Evolutionary conservation across 2,113 vertebrate genomes (phyloP).

Genomic region (Eira barbara): DNA sequence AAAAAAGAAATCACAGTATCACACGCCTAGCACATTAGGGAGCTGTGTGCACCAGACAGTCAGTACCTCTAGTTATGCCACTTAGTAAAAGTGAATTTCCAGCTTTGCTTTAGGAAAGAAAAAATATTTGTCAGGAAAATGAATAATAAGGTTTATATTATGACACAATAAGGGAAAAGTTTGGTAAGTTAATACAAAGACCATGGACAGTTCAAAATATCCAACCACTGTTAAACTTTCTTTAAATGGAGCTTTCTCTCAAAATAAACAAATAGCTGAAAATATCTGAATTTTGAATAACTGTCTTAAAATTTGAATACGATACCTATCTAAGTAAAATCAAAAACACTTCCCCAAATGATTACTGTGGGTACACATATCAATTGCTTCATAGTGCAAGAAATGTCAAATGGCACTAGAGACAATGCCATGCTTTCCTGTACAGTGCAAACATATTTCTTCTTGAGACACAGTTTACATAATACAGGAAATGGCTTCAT

Average conservation of each 20-base stretch:
- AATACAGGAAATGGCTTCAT: constrained; percentile 67
- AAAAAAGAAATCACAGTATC: not conserved
- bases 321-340: constrained; percentile 72
- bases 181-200: constrained; percentile 67
- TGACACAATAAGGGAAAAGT: constrained; percentile 73
- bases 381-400: constrained; percentile 43
- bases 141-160: constrained; percentile 75
- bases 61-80: not conserved
- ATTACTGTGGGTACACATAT: constrained; percentile 52
- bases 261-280: constrained; percentile 75
- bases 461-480: not conserved
- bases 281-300: constrained; percentile 64
- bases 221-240: constrained; percentile 60
- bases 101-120: constrained; percentile 66
- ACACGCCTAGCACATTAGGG: not conserved
- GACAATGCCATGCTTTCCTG: constrained; percentile 58
- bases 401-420: constrained; percentile 41
- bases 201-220: constrained; percentile 68
- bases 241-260: constrained; percentile 72
- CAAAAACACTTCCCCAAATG: constrained; percentile 72
- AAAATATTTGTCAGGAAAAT: constrained; percentile 65
- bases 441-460: constrained; percentile 44
- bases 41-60: not conserved
- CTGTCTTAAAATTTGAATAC: constrained; percentile 65
- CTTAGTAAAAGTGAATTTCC: constrained; percentile 42